Base-by-base conservation (phyloP, 1,140 invertebrate genomes). In the Papilio aristodemus region DNA sequence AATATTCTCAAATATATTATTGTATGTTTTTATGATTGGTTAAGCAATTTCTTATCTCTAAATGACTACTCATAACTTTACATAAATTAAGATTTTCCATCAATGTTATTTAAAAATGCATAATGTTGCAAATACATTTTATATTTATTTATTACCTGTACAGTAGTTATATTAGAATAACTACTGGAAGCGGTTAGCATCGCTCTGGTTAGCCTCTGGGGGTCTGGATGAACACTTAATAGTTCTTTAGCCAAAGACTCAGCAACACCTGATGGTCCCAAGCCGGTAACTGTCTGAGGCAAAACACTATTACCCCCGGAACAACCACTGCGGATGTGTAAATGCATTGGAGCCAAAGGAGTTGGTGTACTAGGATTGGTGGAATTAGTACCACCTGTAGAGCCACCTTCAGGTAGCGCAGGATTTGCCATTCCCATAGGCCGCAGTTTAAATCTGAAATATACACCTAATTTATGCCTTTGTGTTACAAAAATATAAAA, bases 371-470 rank as follows among this genome's bases (percentile, higher is more conserved):
- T 69, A 5, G 87, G 77, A 67, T 80, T 92, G 58, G 91, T 93
- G 77, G 84, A 83, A 89, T 69, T 91, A 78, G 75, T 75, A 73
- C 83, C 74, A 78, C 94, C 89, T 89, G 85, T 77, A 50, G 92
- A 78, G 6, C 87, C 89, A 73, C 87, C 87, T 77, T 91, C 89
- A 22, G 89, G 89, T 70, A 91, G 73, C 22, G 89, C 86, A 36
- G 89, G 86, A 72, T 89, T 91, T 1, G 89, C 85, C 71, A 89
- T 89, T 13, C 86, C 83, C 79, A 80, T 89, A 19, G 84, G 84
- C 8, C 86, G 74, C 67, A 90, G 68, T 67, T 91, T 91, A 74
- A 91, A 91, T 58, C 89, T 91, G 72, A 63, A 81, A 78, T 54
- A 60, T 59, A 27, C 19, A 54, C 0, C 39, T 69, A 25, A 64